Evolutionary conservation across 2,113 vertebrate species (phyloP), one percentile per base, ranked within the genome.

Genomic region (Varanus komodoensis): DNA sequence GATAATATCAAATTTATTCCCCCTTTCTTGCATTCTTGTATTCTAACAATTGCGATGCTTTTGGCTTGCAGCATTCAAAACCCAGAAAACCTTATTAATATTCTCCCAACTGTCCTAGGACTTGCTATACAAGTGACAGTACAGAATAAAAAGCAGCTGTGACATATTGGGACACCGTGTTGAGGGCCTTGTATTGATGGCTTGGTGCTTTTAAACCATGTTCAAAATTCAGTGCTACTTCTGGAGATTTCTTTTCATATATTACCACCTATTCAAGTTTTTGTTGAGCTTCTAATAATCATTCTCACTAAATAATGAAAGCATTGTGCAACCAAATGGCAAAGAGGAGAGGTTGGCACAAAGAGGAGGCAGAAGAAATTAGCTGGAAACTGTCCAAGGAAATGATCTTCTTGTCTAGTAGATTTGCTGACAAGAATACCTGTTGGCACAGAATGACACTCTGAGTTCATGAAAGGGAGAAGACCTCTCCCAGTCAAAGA

Each of bases 201-300:
- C 71, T 86, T 81, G 90, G 90, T 73, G 50, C 81, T 89, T 77
- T 89, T 89, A 34, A 3, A 90, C 57, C 25, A 73, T 87, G 44
- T 23, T 61, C 52, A 75, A 57, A 52, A 91, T 91, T 34, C 92
- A 92, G 83, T 79, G 9, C 74, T 89, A 91, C 14, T 27, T 74
- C 83, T 64, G 80, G 78, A 85, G 29, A 3, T 54, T 54, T 54
- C 11, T 54, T 54, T 69, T 84, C 25, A 8, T 78, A 77, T 80
- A 93, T 92, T 90, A 83, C 67, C 90, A 87, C 61, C 79, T 87
- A 84, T 34, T 71, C 85, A 48, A 8, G n/a, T 81, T 89, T 94
- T 93, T 92, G 73, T 71, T 77, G 2, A 93, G 87, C 54, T 23
- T 82, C 90, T 85, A 38, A 29, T 91, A 44, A 52, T 75, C 9